Percentiles rank a stretch among this genome's conserved stretches.
These are phyloP conservation scores for Mus pahari DNA, from an alignment of 2,113 vertebrate genomes.

Conservation along the genomic window DNA sequence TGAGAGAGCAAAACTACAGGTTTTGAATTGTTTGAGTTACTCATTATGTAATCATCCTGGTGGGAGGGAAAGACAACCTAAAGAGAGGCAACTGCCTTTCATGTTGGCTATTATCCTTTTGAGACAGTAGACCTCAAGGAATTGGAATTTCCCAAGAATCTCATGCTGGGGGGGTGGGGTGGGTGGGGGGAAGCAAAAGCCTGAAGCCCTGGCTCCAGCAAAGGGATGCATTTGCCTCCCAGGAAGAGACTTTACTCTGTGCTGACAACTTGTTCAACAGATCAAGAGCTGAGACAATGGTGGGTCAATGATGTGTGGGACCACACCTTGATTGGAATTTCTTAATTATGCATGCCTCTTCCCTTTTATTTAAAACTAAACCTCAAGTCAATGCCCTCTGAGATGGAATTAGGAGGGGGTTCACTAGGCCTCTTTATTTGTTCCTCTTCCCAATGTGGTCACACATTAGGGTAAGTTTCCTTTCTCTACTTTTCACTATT, in stretches of 20 bases:
- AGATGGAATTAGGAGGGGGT: neutral
- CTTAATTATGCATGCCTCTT: neutral
- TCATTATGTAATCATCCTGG: neutral
- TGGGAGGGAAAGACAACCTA: neutral
- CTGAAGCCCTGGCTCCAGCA: neutral
- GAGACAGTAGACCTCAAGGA: neutral
- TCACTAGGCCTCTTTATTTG: neutral
- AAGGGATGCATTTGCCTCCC: neutral
- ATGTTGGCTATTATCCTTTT: neutral
- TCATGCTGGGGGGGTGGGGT: neutral
- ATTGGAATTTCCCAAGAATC: neutral
- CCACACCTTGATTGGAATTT: neutral
- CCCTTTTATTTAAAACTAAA: neutral
- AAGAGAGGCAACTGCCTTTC: neutral
- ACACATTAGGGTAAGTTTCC: neutral
- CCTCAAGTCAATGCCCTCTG: neutral
- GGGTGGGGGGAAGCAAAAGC: neutral
- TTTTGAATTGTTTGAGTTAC: conserved; percentile 11
- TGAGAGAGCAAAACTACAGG: conserved; percentile 19
- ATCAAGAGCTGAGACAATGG: neutral
- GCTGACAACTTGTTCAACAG: neutral
- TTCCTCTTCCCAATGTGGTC: neutral
- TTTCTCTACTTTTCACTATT: neutral
- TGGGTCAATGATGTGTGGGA: neutral
- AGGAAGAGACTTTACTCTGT: neutral